A percentile compares a stretch with the other conserved stretches of the same genome.
These are phyloP conservation scores for Nycticorax nycticorax DNA, from an alignment of 2,113 vertebrate genomes.

Conservation along the genomic window DNA sequence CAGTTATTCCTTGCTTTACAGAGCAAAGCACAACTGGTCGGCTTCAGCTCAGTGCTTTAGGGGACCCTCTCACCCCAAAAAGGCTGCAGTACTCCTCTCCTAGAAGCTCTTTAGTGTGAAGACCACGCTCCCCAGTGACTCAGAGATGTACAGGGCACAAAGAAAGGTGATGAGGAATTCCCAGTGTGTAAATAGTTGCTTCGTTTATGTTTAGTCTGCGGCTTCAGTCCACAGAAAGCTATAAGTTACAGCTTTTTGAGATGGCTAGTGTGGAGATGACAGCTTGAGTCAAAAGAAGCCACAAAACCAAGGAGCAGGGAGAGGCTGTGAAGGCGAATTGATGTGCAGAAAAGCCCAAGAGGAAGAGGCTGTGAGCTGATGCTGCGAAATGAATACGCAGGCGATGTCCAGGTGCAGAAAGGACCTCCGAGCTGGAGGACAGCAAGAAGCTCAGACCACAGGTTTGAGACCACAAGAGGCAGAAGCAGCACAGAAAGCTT, in stretches of 20 bases:
- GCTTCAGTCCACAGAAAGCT: background rate
- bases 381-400: background rate
- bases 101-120: background rate
- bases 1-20: too few relatives aligned
- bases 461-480: background rate
- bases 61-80: accelerated
- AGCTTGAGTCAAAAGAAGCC: background rate
- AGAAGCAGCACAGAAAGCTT: background rate
- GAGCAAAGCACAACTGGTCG: background rate
- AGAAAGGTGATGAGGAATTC: background rate
- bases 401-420: background rate
- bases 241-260: background rate
- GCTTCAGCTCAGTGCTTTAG: background rate
- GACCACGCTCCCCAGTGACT: accelerated
- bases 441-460: background rate
- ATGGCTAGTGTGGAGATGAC: background rate
- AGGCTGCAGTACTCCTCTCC: background rate
- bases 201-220: background rate
- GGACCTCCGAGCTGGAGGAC: background rate
- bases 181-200: accelerated
- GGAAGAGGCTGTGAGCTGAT: background rate
- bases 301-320: background rate
- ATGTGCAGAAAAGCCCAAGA: background rate
- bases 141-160: background rate
- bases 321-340: background rate